phyloP scores from a whole-genome alignment of 2,113 vertebrate genomes.

The Vulpes vulpes region DNA sequence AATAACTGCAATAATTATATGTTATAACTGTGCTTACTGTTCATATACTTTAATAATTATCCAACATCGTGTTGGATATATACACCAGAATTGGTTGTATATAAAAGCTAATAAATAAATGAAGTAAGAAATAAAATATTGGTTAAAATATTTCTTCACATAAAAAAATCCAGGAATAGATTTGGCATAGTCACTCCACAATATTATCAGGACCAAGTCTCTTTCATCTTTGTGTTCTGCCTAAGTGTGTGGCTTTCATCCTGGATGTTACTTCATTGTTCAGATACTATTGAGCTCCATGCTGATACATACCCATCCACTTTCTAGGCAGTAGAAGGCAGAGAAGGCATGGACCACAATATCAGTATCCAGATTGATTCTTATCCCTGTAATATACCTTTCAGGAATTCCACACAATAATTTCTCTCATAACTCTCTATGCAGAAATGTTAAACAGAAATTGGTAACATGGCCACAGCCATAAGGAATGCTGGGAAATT shows the following conservation, averaged over 20 bases:
- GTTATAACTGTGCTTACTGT: not conserved
- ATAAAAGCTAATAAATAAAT: not conserved
- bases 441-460: not conserved
- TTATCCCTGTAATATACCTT: not conserved
- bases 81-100: not conserved
- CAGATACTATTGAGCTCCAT: not conserved
- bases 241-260: not conserved
- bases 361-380: not conserved
- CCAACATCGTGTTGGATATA: too few species aligned
- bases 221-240: not conserved
- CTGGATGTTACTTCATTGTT: not conserved
- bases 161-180: not conserved
- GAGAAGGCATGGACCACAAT: not conserved
- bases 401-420: not conserved
- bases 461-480: not conserved
- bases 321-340: not conserved
- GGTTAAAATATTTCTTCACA: not conserved
- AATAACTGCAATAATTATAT: not conserved
- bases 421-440: not conserved
- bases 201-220: not conserved
- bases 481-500: not conserved
- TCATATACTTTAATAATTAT: not conserved
- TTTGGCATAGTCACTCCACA: not conserved
- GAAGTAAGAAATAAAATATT: not conserved
- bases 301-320: not conserved